Evolutionary conservation across 2,888 invertebrate species (phyloP).

Genomic region (Zele albiditarsus): DNA sequence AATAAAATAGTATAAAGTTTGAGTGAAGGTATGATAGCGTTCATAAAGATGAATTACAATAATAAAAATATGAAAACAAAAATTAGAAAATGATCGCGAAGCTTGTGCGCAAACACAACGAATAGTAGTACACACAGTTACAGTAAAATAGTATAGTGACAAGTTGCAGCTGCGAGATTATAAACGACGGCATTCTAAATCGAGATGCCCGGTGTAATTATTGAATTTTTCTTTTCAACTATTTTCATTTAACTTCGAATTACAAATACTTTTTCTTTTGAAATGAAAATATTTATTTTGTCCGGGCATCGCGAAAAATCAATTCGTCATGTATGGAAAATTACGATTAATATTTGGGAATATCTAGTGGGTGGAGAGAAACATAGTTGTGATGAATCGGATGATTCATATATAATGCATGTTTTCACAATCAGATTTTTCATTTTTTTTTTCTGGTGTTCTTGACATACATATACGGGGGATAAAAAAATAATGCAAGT

Average conservation of each 20-base stretch:
- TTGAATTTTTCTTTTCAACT: background rate
- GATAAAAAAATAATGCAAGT: slow-evolving; percentile 46
- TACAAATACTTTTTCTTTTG: slow-evolving; percentile 17
- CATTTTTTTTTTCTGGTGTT: background rate
- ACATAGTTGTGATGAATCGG: slow-evolving; percentile 43
- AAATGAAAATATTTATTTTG: slow-evolving; percentile 7
- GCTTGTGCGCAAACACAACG: slow-evolving; percentile 66
- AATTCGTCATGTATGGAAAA: slow-evolving; percentile 50
- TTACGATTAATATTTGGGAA: slow-evolving; percentile 55
- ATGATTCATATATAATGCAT: slow-evolving; percentile 54
- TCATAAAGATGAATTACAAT: slow-evolving; percentile 9
- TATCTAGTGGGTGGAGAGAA: slow-evolving; percentile 44
- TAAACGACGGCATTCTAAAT: slow-evolving; percentile 45
- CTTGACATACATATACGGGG: slow-evolving; percentile 30
- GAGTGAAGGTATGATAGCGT: slow-evolving; percentile 12
- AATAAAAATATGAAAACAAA: slow-evolving; percentile 26
- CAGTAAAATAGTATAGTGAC: slow-evolving; percentile 71
- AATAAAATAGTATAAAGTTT: slow-evolving; percentile 47
- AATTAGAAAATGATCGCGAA: slow-evolving; percentile 77
- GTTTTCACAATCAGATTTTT: slow-evolving; percentile 37
- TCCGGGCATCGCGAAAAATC: slow-evolving; percentile 46
- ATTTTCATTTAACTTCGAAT: background rate
- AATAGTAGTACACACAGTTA: slow-evolving; percentile 70
- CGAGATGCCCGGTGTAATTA: slow-evolving; percentile 50
- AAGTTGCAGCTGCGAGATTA: slow-evolving; percentile 72